Base-by-base conservation (phyloP, 2,888 invertebrate species). In the Monoplex corrugatus region DNA sequence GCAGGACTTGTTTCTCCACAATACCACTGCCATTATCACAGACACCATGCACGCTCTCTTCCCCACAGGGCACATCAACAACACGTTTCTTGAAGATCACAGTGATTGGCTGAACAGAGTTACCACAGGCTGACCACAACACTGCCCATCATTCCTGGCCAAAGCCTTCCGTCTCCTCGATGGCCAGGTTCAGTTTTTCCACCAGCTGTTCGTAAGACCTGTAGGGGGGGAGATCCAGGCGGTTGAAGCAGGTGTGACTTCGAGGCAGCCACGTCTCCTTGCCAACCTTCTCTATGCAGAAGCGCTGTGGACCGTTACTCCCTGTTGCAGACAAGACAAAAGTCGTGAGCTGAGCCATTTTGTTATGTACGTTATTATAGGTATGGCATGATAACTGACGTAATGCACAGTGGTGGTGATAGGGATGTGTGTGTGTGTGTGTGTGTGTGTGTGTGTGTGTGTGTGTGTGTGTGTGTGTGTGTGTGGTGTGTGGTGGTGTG, bases 211-310 rank as follows among this genome's bases (percentile, higher is more conserved):
- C 99, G 96, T 99, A 99, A 95, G 98, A 99, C 96, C 99, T 98
- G 96, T 99, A 99, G 0, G 99, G 99, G 92, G 99, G 99, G 95
- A 99, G 97, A 96, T 99, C 99, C 87, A 99, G 97, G 88, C 99
- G 97, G 96, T 99, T 99, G 97, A 99, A 99, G 96, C 99, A 99
- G 1, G 99, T 99, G 96, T 99, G 99, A 85, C 99, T 99, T 90
- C 99, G 97, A 50, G 99, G 99, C 94, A 99, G 96, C 99, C 99
- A 99, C 8, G 99, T 99, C 95, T 99, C 99, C 96, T 99, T 99
- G 88, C 99, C 99, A 88, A 99, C 99, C 97, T 99, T 99, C 91
- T 99, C 99, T 95, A 99, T 99, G 96, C 99, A 99, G 97, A 99
- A 99, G 93, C 99, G 97, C 96, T 99, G 99, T 0, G 99, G 99